Conservation (phyloP, 2,797 vertebrate species). For the Xenentodon cancila region DNA sequence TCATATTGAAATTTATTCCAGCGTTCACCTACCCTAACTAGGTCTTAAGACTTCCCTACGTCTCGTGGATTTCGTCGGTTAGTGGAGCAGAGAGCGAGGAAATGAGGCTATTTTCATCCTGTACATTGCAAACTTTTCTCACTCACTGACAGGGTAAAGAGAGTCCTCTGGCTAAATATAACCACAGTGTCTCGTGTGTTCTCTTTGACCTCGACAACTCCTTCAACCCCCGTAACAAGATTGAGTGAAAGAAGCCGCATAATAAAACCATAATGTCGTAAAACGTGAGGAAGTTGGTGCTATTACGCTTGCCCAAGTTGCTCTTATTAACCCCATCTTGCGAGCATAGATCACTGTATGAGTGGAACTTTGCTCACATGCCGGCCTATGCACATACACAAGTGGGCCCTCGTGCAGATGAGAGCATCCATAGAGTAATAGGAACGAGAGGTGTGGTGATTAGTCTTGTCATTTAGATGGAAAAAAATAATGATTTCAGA, state of each 20-base stretch:
- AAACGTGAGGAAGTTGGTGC: constrained; percentile 54
- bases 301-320: constrained; percentile 59
- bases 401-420: neutral
- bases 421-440: constrained; percentile 26
- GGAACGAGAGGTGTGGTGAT: constrained; percentile 45
- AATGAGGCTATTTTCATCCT: constrained; percentile 76
- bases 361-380: constrained; percentile 43
- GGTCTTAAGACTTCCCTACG: constrained; percentile 62
- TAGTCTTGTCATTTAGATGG: constrained; percentile 68
- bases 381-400: constrained; percentile 20
- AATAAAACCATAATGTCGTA: constrained; percentile 62
- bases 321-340: constrained; percentile 72
- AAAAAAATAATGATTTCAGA: constrained; percentile 64
- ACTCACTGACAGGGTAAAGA: constrained; percentile 59
- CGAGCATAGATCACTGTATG: constrained; percentile 70
- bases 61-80: constrained; percentile 72
- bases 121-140: constrained; percentile 53
- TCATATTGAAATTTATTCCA: constrained; percentile 69
- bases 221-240: constrained; percentile 65
- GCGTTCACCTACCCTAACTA: constrained; percentile 63
- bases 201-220: constrained; percentile 65
- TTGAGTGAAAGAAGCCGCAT: constrained; percentile 59
- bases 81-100: constrained; percentile 68
- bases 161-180: constrained; percentile 65
- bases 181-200: constrained; percentile 41